Base-by-base conservation (phyloP, 2,113 vertebrate species). In the Ploceus nigricollis region DNA sequence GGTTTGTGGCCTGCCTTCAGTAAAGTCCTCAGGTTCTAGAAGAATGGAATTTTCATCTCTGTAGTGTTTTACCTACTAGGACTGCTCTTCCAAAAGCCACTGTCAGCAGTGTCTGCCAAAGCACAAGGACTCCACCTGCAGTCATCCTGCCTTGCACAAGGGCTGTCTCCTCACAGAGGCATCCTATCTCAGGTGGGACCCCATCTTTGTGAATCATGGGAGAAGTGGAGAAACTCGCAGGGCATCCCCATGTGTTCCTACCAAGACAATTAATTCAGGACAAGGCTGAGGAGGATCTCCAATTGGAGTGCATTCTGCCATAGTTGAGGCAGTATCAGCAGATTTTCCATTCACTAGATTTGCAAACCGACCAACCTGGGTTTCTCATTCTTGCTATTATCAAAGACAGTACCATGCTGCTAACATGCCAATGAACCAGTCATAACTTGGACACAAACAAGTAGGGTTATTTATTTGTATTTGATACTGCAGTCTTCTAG, bases 241-340 rank as follows among this genome's bases (percentile, higher is more conserved):
- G n/a, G 63, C 70, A 57, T 42, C 20, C 28, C 33, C 58, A 13
- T 0, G 0, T 31, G 4, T 33, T 82, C 44, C 63, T 73, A 44
- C 25, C 72, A 45, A 61, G 42, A 23, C 37, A 47, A 39, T 51
- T 47, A 27, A 69, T 47, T 73, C n/a, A 66, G n/a, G 14, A 81
- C 69, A 42, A 58, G 48, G 69, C 37, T 33, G 35, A 63, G 51
- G 22, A 53, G 30, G 4, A 9, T 56, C 25, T 68, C 35, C 35
- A 28, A 39, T 22, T 10, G 19, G 53, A 51, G 5, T 7, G 10
- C 28, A 3, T 73, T 56, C 87, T 83, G 64, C 83, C 58, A 19
- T 12, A 27, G 72, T 31, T n/a, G 50, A 40, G 64, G 68, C 0
- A 1, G 19, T 28, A 14, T 20, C 45, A 57, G 27, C 7, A 11